A percentile compares a stretch with the other conserved stretches of the same genome.
Conservation (phyloP, 37 sponge, comb jelly and placozoan species). For the Hormiphora californensis region DNA sequence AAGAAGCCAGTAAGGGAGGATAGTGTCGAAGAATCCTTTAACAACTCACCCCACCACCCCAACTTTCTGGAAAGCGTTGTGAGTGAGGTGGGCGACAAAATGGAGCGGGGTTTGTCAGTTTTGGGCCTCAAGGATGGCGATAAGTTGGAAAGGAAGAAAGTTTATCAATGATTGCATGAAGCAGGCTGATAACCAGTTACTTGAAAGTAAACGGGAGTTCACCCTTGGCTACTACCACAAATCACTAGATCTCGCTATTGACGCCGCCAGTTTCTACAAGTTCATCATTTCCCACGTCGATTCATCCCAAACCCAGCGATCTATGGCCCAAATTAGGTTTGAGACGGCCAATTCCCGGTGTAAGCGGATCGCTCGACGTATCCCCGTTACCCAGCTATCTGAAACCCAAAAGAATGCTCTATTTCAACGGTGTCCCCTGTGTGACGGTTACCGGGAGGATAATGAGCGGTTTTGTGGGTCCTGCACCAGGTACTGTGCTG, state of each 20-base stretch:
- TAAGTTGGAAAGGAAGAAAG: not conserved
- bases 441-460: conserved; percentile 16
- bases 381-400: not conserved
- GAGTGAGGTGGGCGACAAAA: not conserved
- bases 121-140: conserved; percentile 26
- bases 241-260: not conserved
- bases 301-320: not conserved
- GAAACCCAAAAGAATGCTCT: not conserved
- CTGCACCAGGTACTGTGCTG: conserved; percentile 15
- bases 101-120: not conserved
- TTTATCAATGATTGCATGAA: conserved; percentile 42
- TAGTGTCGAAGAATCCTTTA: not conserved
- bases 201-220: not conserved
- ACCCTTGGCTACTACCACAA: not conserved
- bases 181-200: conserved; percentile 35
- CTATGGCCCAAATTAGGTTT: not conserved
- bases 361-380: conserved; percentile 18
- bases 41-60: not conserved
- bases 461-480: not conserved
- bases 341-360: not conserved
- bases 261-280: conserved; percentile 23
- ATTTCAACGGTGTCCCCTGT: conserved; percentile 17
- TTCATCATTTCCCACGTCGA: conserved; percentile 9
- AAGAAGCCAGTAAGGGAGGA: not conserved
- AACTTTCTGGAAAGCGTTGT: conserved; percentile 9